Base-by-base conservation (phyloP, 2,888 invertebrate genomes). In the Syritta pipiens region DNA sequence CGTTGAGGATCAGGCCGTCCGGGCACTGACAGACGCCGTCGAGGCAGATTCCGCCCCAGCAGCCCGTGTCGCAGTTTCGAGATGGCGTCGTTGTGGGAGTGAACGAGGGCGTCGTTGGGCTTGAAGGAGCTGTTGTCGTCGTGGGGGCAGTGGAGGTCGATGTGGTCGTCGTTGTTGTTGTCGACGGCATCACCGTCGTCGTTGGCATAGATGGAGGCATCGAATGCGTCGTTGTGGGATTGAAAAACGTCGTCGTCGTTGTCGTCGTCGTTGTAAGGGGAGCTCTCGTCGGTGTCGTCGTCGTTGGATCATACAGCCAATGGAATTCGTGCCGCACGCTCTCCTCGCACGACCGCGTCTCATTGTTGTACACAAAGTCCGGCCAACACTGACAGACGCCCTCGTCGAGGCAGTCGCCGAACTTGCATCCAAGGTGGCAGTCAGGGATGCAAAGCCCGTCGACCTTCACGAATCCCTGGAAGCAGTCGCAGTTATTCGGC, bases 401-500 rank as follows among this genome's bases (percentile, higher is more conserved):
- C 10, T 79, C 69, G 62, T 77, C 65, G 62, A 86, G 84, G 55
- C 85, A 86, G 20, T 88, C 86, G 0, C 83, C 69, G 10, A 83
- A 84, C 2, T 62, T 81, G 42, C 83, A 84, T 12, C 84, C 87
- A 2, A 79, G 55, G 1, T 83, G 84, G 40, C 87, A 72, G 24
- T 72, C 63, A 1, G 48, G 71, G 22, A 71, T 32, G 22, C 71
- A 71, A 10, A 71, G 26, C n/a, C 28, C 55, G 9, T 24, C 26
- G 17, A 42, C 9, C 1, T 32, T 71, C 10, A 37, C 60, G 84
- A 85, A 87, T 0, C 86, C 87, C 32, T 71, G 65, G 7, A 83
- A 35, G 74, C 91, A 91, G n/a, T 85, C 84, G 65, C 90, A 90
- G 1, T 83, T 83, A 24, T 88, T 84, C 1, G 88, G 88, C 1